Evolutionary conservation across 2,888 invertebrate genomes (phyloP).

Genomic region (Plemyria rubiginata): DNA sequence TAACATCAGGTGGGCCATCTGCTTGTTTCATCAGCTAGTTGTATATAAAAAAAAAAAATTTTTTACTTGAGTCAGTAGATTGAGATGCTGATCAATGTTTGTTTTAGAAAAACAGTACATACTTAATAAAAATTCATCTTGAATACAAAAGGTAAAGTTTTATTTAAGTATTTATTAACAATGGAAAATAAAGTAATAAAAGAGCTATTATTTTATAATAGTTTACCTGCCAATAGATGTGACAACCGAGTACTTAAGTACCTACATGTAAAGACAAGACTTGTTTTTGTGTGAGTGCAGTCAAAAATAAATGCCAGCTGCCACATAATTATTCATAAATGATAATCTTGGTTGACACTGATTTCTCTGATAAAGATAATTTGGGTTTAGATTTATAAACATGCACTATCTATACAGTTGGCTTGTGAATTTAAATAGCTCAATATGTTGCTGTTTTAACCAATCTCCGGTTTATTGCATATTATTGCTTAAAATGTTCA

Average conservation of each 20-base stretch:
- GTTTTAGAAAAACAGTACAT: too few relatives aligned
- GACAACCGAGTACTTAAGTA: neutral
- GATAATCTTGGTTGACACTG: slow-evolving; percentile 39
- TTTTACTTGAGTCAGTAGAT: too few relatives aligned
- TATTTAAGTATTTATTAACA: too few relatives aligned
- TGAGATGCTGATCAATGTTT: too few relatives aligned
- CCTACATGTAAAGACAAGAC: neutral
- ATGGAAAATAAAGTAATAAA: too few relatives aligned
- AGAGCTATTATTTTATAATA: neutral
- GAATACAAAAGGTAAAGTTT: too few relatives aligned
- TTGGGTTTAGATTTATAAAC: slow-evolving; percentile 27
- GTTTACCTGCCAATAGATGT: neutral
- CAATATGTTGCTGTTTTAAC: neutral
- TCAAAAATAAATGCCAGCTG: slow-evolving; percentile 44
- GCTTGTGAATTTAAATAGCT: slow-evolving; percentile 14
- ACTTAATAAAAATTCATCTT: too few relatives aligned
- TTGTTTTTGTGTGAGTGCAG: slow-evolving; percentile 2
- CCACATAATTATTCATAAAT: slow-evolving; percentile 39
- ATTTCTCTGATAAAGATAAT: slow-evolving; percentile 43
- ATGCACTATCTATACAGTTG: slow-evolving; percentile 7
- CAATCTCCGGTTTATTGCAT: neutral
- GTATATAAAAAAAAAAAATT: too few relatives aligned
- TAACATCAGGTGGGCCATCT: too few relatives aligned
- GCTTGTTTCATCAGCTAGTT: too few relatives aligned
- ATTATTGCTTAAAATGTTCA: too few relatives aligned